Evolutionary conservation across 2,113 vertebrate genomes (phyloP).

Genomic region (Gorsachius goisagi): DNA sequence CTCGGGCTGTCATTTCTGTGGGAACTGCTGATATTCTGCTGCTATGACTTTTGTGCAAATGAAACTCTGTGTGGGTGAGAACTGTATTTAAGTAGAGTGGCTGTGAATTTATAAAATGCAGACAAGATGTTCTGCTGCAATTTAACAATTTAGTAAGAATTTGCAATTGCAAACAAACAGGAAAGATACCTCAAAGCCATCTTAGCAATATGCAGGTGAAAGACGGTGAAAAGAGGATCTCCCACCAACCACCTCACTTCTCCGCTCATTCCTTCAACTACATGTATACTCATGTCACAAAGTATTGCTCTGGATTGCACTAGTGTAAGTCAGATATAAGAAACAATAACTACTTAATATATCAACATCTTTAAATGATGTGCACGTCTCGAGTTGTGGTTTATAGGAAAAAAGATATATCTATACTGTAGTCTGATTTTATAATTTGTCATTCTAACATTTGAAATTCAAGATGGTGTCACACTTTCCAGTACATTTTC

Average conservation of each 20-base stretch:
- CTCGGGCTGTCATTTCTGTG: conserved; percentile 63
- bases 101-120: conserved; percentile 61
- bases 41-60: conserved; percentile 70
- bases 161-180: conserved; percentile 59
- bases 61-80: conserved; percentile 72
- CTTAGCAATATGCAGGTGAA: conserved; percentile 9
- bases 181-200: conserved; percentile 25
- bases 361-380: background rate
- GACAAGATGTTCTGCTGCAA: conserved; percentile 64
- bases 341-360: background rate
- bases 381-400: background rate
- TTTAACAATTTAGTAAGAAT: conserved; percentile 55
- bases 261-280: background rate
- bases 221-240: background rate
- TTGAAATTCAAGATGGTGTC: background rate
- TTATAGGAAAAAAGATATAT: background rate
- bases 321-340: background rate
- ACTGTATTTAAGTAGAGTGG: conserved; percentile 63
- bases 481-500: background rate
- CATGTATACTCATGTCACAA: background rate
- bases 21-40: conserved; percentile 66
- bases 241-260: background rate
- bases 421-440: background rate
- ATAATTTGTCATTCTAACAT: background rate
- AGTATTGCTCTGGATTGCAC: background rate